Base-by-base conservation (phyloP, 1,140 invertebrate species). In the Pseudomyrmex sp. region DNA sequence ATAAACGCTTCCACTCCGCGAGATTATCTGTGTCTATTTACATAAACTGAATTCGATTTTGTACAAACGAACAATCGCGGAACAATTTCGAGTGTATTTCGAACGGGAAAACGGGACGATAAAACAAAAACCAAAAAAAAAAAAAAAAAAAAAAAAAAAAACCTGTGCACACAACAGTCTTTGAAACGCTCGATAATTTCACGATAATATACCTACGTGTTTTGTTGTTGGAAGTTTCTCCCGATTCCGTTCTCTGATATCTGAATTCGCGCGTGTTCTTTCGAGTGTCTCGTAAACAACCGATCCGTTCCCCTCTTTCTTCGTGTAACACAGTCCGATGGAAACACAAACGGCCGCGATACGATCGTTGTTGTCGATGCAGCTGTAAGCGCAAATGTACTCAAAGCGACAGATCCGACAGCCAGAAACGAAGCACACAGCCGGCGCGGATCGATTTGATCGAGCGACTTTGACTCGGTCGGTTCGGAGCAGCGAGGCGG, bases 311-410 rank as follows among this genome's bases (percentile, higher is more conserved):
- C 13, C 5, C 56, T 46, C n/a, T 66, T 75, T 63, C 79, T 75
- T 82, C 48, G 20, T n/a, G 46, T 80, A 35, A 72, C 54, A 48
- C 54, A 48, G 50, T 72, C 20, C 54, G 52, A 50, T n/a, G 58
- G 76, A 54, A 82, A 70, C 54, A 70, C 76, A 79, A 79, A 70
- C 20, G 66, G 20, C 56, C 65, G 76, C 65, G 54, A 54, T 54
- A 70, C 44, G 44, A 12, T 80, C 76, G 56, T 80, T 80, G 76
- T 26, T 44, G 23, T 61, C 23, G 76, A 79, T 79, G 76, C 66
- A 70, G 48, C 56, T 72, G 76, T 80, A 80, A 79, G 76, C 76
- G 76, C 56, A 72, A 80, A 80, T 70, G 76, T 59, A 72, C 66
- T 80, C 76, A 80, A 80, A 80, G 76, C 65, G 66, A 80, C 76